Conservation (phyloP, 2,888 invertebrate genomes). For the Melieria picta region DNA sequence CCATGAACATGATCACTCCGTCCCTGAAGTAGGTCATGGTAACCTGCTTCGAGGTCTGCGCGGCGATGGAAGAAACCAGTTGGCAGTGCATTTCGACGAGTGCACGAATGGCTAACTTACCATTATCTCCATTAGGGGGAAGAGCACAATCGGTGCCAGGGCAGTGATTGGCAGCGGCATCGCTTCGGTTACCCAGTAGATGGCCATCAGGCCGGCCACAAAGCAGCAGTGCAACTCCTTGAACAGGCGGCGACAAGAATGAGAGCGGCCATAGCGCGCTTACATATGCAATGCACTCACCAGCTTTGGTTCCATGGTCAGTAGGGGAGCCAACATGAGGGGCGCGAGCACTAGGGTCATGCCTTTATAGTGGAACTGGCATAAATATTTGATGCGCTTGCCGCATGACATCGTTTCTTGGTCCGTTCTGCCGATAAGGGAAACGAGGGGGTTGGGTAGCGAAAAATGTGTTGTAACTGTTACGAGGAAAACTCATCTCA, state of each 20-base stretch:
- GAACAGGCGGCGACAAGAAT: constrained; percentile 37
- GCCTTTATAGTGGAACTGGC: constrained; percentile 25
- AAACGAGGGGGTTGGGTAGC: background rate
- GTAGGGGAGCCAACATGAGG: constrained; percentile 32
- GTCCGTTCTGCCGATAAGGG: background rate
- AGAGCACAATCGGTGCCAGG: constrained; percentile 80
- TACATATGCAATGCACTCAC: constrained; percentile 14
- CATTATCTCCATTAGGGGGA: constrained; percentile 81
- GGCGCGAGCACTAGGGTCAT: constrained; percentile 21
- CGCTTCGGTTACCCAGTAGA: constrained; percentile 83
- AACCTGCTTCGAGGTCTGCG: constrained; percentile 65
- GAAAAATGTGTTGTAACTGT: no score
- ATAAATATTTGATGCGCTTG: constrained; percentile 26
- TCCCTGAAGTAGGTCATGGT: constrained; percentile 80
- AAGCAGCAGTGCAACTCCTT: constrained; percentile 78
- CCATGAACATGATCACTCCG: constrained; percentile 85
- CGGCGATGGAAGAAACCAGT: no score
- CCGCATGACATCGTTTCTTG: background rate
- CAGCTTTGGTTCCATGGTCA: constrained; percentile 28
- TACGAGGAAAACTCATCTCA: background rate
- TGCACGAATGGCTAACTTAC: constrained; percentile 47
- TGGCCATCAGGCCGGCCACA: constrained; percentile 80
- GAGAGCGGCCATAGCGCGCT: background rate
- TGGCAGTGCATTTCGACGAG: background rate
- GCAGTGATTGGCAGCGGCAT: constrained; percentile 83